A percentile compares a stretch with the other conserved stretches of the same genome.
Evolutionary conservation across 1,140 invertebrate species (phyloP).

Genomic region (Solenopsis invicta): DNA sequence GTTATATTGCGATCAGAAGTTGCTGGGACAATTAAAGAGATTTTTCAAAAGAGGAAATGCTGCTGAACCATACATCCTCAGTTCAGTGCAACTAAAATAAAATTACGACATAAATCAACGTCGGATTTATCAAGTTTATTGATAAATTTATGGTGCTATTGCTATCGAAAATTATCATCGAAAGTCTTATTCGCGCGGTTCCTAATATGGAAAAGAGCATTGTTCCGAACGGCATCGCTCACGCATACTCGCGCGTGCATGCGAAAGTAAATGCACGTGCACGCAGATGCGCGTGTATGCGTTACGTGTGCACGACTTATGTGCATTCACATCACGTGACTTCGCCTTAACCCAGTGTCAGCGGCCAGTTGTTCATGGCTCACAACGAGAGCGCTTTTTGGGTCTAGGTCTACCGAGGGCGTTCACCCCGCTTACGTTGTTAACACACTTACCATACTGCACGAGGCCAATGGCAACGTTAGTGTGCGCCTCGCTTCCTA

Average conservation of each 20-base stretch:
- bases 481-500: slow-evolving; percentile 31
- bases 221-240: slow-evolving; percentile 46
- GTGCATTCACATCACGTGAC: slow-evolving; percentile 71
- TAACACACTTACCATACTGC: slow-evolving; percentile 81
- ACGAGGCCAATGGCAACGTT: slow-evolving; percentile 54
- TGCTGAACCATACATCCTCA: neutral
- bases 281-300: slow-evolving; percentile 14
- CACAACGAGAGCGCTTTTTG: slow-evolving; percentile 78
- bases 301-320: slow-evolving; percentile 50
- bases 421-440: slow-evolving; percentile 80
- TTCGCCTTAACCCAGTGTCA: slow-evolving; percentile 83
- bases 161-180: neutral
- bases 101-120: neutral
- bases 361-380: slow-evolving; percentile 73
- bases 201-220: slow-evolving; percentile 13
- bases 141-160: slow-evolving; percentile 23
- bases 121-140: neutral
- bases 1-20: neutral
- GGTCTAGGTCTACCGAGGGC: slow-evolving; percentile 84
- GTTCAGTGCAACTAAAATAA: neutral
- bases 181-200: neutral
- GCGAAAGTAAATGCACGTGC: slow-evolving; percentile 60
- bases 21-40: neutral
- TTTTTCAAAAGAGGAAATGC: neutral
- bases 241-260: slow-evolving; percentile 25